phyloP scores from a whole-genome alignment of 2,113 vertebrate species.

The Euleptes europaea region DNA sequence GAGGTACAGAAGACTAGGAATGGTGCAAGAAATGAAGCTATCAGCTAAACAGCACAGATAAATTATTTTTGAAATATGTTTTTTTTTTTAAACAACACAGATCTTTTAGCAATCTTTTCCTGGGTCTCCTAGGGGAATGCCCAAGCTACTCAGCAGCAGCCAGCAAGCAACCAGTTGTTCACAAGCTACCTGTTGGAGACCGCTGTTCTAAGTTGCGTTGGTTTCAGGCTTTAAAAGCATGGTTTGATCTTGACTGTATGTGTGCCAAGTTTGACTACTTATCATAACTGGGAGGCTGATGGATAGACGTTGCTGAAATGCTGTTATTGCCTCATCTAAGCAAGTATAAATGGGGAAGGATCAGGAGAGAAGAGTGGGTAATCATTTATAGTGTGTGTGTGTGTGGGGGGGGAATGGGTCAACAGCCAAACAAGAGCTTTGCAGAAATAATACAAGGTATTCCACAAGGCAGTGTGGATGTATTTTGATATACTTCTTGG shows the following conservation, averaged over 20 bases:
- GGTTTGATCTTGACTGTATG: background rate
- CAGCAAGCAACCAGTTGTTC: too few species aligned
- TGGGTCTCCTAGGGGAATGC: too few species aligned
- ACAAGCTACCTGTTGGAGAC: too few species aligned
- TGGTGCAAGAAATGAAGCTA: too few species aligned
- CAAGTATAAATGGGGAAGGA: background rate
- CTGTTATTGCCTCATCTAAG: background rate
- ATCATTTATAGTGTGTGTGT: accelerated
- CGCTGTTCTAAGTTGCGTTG: too few species aligned
- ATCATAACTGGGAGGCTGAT: background rate
- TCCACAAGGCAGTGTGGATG: accelerated
- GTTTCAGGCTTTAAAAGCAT: background rate
- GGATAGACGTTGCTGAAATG: background rate
- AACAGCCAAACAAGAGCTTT: background rate
- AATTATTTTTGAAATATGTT: too few species aligned
- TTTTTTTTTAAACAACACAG: too few species aligned
- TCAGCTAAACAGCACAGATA: too few species aligned
- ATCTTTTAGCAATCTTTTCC: too few species aligned
- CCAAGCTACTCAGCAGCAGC: too few species aligned
- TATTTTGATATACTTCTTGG: background rate
- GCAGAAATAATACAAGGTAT: background rate
- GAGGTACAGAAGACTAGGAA: too few species aligned
- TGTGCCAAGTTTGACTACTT: background rate
- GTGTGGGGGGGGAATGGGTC: conserved; percentile 5
- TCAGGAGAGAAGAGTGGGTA: background rate